Percentiles rank a stretch among this genome's conserved stretches.
Conservation (phyloP, 2,797 vertebrate genomes). For the Sebastes hopkinsi region DNA sequence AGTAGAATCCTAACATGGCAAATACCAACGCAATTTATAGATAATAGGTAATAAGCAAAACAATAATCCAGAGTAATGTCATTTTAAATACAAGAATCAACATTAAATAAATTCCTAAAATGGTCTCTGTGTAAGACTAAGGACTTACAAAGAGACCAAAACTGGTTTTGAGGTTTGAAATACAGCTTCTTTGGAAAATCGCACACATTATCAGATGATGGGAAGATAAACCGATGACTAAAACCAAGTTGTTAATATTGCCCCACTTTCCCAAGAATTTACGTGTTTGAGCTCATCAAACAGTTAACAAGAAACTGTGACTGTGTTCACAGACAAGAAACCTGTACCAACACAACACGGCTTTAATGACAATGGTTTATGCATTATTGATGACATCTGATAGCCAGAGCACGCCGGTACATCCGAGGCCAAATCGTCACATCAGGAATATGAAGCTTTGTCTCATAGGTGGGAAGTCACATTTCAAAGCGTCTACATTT, state of each 20-base stretch:
- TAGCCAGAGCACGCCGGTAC: not conserved
- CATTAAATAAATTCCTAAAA: not conserved
- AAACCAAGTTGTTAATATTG: not conserved
- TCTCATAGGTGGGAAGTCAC: not conserved
- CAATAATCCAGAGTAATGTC: not conserved
- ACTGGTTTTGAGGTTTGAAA: not conserved
- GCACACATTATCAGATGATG: not conserved
- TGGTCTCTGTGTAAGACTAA: not conserved
- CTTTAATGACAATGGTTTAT: not conserved
- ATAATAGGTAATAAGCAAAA: not conserved
- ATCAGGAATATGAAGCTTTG: not conserved
- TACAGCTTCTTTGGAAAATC: not conserved
- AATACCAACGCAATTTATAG: not conserved
- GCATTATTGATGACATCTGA: not conserved
- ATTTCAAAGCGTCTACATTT: constrained; percentile 1
- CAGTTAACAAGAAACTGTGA: not conserved
- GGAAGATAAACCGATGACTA: not conserved
- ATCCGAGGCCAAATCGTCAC: not conserved
- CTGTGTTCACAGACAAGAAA: not conserved
- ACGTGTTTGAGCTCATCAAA: not conserved
- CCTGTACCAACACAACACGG: not conserved
- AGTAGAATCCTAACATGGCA: not conserved
- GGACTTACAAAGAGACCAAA: not conserved
- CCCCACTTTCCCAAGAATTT: not conserved
- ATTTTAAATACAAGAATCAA: not conserved